Base-by-base conservation (phyloP, 2,113 vertebrate species). In the Pangasianodon hypophthalmus region DNA sequence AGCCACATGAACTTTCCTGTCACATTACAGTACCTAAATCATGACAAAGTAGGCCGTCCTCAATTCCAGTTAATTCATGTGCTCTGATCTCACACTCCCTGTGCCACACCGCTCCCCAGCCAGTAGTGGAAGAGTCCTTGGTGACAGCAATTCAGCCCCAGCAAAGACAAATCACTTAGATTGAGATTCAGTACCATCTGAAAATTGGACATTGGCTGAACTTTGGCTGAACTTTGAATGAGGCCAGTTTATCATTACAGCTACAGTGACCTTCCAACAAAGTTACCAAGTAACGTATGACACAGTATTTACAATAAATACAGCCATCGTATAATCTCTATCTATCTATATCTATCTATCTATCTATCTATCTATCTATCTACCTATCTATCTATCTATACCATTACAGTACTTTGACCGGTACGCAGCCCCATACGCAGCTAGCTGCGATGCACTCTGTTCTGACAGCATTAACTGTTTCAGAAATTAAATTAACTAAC, bases 1-100 rank as follows among this genome's bases (percentile, higher is more conserved):
- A 37, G 64, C 67, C 79, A 69, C 88, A 87, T 85, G 83, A 82
- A 84, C 24, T 79, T 85, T 54, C 50, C 86, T 91, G 88, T 90
- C 88, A 83, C 21, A 50, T 37, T 86, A 67, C 75, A 73, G 87
- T 86, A 87, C 81, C 86, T 91, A 86, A 48, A 11, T 84, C 73
- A 50, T 50, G 82, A 88, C 89, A 88, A 85, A 50, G 79, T 79
- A 24, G 21, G 29, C 1, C 21, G 11, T 4, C 4, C 3, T 75
- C 41, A 75, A 46, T 44, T 75, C 71, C 41, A 77, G 37, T 41
- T 46, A 7, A 19, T 77, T 44, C 19, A 44, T 24, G 73, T 77
- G 3, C 7, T 50, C 24, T 75, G 71, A 41, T 41, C 44, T 48
- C 46, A 79, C 13, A 48, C 21, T 24, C 21, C 21, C 10, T 41